phyloP scores from a whole-genome alignment of 2,113 vertebrate genomes.

The Varanus komodoensis region DNA sequence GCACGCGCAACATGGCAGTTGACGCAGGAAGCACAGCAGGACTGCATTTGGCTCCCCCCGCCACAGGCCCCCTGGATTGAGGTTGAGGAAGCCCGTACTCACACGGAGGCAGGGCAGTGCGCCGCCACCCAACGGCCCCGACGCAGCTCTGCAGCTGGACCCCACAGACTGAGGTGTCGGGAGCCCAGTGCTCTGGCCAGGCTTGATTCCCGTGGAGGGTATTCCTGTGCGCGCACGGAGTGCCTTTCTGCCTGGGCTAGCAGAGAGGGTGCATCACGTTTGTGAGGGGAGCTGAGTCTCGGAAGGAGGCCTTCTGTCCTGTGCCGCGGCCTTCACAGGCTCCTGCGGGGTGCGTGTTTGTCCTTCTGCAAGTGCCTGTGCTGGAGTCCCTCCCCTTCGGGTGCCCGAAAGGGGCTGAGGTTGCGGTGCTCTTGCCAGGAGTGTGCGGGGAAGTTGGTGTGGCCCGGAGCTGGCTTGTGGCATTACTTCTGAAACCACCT shows the following conservation, averaged over 20 bases:
- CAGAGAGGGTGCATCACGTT: accelerated
- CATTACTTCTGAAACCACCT: too few relatives aligned
- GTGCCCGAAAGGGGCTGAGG: background rate
- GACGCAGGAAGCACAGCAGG: background rate
- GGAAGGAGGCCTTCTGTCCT: background rate
- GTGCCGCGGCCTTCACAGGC: too few relatives aligned
- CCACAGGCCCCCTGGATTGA: background rate
- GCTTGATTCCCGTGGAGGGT: background rate
- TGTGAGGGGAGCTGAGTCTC: background rate
- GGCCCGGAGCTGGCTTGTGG: too few relatives aligned
- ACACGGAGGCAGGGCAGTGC: too few relatives aligned
- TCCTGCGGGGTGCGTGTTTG: background rate
- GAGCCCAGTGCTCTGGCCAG: too few relatives aligned
- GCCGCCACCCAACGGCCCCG: too few relatives aligned
- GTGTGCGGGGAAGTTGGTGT: too few relatives aligned
- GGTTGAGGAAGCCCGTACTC: too few relatives aligned
- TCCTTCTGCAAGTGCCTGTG: background rate
- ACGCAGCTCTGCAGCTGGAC: too few relatives aligned
- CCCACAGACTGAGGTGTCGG: too few relatives aligned
- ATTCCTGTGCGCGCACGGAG: background rate
- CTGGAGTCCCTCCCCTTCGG: background rate
- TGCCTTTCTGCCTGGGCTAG: too few relatives aligned
- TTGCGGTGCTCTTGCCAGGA: background rate
- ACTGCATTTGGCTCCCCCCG: too few relatives aligned
- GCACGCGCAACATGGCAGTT: background rate